Percentiles rank a stretch among this genome's conserved stretches.
These are phyloP conservation scores for Glaucidium brasilianum DNA, from an alignment of 2,113 vertebrate genomes.

Conservation along the genomic window DNA sequence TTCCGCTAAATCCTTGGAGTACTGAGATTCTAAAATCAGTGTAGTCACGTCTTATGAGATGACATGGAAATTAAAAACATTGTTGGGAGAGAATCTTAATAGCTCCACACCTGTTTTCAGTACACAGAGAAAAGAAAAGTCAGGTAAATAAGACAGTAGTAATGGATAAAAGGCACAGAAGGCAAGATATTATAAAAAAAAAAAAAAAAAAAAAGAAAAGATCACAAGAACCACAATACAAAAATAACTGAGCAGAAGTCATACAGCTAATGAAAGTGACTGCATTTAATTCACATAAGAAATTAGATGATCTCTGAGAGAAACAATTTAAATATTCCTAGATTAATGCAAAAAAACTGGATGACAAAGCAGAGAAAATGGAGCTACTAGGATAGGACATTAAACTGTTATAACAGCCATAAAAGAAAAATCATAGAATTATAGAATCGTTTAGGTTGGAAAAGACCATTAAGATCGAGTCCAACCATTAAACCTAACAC, in stretches of 20 bases:
- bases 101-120: background rate
- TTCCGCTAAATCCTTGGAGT: background rate
- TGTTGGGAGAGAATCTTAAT: background rate
- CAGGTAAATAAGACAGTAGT: background rate
- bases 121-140: background rate
- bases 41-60: background rate
- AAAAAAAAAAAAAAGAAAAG: background rate
- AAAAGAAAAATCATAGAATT: background rate
- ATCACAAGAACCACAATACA: background rate
- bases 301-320: background rate
- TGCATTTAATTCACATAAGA: background rate
- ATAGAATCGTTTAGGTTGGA: background rate
- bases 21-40: background rate
- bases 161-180: background rate
- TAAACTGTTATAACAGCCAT: background rate
- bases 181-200: background rate
- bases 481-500: background rate
- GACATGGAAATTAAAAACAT: background rate
- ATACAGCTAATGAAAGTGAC: background rate
- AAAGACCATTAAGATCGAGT: background rate
- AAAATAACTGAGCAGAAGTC: background rate
- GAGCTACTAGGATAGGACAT: background rate
- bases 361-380: background rate
- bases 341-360: background rate
- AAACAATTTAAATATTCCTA: background rate